Evolutionary conservation across 2,797 vertebrate species (phyloP).

Genomic region (Peromyscus aztecus): DNA sequence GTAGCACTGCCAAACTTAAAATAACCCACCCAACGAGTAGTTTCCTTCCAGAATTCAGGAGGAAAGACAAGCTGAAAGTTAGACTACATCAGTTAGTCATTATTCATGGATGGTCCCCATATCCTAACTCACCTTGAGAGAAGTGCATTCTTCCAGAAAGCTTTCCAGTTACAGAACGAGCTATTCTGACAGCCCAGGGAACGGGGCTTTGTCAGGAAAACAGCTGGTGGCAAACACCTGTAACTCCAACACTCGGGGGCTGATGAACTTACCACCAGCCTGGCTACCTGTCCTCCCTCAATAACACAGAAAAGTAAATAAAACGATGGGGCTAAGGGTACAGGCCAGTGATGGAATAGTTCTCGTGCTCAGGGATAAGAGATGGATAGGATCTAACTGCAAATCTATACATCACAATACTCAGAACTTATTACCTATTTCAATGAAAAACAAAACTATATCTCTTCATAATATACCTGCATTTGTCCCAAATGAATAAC

Average conservation of each 20-base stretch:
- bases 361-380: background rate
- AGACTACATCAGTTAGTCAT: background rate
- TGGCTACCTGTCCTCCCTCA: background rate
- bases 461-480: slow-evolving; percentile 14
- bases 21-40: background rate
- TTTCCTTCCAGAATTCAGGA: background rate
- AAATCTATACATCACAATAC: slow-evolving; percentile 53
- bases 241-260: background rate
- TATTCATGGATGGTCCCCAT: slow-evolving; percentile 2
- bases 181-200: background rate
- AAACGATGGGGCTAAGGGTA: background rate
- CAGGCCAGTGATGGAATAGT: background rate
- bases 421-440: slow-evolving; percentile 54
- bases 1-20: slow-evolving; percentile 38
- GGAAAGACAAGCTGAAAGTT: slow-evolving; percentile 38
- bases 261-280: background rate
- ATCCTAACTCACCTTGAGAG: slow-evolving; percentile 53
- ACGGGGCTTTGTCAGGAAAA: slow-evolving; percentile 55
- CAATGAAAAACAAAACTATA: slow-evolving; percentile 37
- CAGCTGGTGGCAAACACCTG: background rate
- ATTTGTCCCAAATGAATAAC: slow-evolving; percentile 26
- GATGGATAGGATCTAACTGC: background rate
- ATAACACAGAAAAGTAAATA: background rate
- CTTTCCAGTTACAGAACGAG: background rate
- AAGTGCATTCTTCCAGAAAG: slow-evolving; percentile 34